Conservation (phyloP, 2,888 invertebrate species). For the Drosophila multiciliata region DNA sequence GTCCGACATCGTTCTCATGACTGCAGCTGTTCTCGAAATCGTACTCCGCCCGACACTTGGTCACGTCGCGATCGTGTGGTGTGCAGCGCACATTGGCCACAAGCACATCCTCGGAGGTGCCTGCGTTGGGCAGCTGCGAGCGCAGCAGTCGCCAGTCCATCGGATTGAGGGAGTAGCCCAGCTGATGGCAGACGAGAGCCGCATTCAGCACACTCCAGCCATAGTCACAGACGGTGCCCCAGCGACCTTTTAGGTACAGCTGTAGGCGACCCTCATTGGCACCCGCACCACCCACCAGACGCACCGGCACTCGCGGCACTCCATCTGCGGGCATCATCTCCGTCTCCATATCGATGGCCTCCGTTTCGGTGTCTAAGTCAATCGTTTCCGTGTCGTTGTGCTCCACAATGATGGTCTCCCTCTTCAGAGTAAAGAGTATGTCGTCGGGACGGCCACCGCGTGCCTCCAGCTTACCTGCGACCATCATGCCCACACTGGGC, state of each 20-base stretch:
- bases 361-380: conserved; percentile 84
- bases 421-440: conserved; percentile 91
- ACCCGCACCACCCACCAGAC: conserved; percentile 92
- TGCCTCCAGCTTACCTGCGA: conserved; percentile 95
- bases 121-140: conserved; percentile 92
- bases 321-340: conserved; percentile 87
- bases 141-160: conserved; percentile 95
- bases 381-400: conserved; percentile 87
- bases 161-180: conserved; percentile 96
- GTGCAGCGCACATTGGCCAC: conserved; percentile 96
- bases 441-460: conserved; percentile 92
- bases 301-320: conserved; percentile 89
- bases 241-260: conserved; percentile 92
- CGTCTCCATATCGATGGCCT: conserved; percentile 85
- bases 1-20: conserved; percentile 94
- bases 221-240: conserved; percentile 99
- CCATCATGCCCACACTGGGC: conserved; percentile 97
- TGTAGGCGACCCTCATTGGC: conserved; percentile 94
- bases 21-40: conserved; percentile 95
- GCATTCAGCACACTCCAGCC: conserved; percentile 97
- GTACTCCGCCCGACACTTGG: conserved; percentile 93
- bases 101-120: conserved; percentile 90
- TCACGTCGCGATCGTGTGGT: conserved; percentile 95
- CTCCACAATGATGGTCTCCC: conserved; percentile 89
- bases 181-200: conserved; percentile 96